Base-by-base conservation (phyloP, 2,797 vertebrate species). In the Dipus sagitta region DNA sequence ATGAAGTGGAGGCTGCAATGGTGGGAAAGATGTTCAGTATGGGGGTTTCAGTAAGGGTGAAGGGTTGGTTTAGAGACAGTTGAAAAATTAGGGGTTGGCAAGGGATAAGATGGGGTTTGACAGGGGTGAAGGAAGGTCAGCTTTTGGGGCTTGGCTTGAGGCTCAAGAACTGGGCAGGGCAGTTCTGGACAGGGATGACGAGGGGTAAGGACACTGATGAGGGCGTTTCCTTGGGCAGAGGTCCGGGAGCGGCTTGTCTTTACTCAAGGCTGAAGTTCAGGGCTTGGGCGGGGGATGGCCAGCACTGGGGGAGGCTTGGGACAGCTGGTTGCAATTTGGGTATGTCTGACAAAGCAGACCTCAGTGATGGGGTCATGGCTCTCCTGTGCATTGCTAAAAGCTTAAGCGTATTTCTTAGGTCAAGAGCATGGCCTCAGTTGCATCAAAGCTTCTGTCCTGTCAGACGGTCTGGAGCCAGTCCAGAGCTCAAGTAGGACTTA, bases 401-500 rank as follows among this genome's bases (percentile, higher is more conserved):
- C 65, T 32, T 76, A 32, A 93, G 82, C 42, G 86, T 86, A 67
- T 80, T 93, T 79, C 54, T 83, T 86, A 94, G 71, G 62, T 90
- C 85, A 83, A 91, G 64, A 91, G 70, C 0, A 0, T 68, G 42
- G 91, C 82, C 70, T 92, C 2, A 58, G 47, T 32, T 90, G 38
- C 74, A 86, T 89, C 92, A 85, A 80, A 95, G 84, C 42, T 62
- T 67, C 13, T 15, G 64, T 26, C 75, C 75, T 47, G 21, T 64
- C 58, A 26, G 58, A 75, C 65, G 32, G 28, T 30, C 68, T 70
- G 47, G 14, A 88, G 26, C 28, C 26, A 75, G 32, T n/a, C 82
- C 42, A 79, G 28, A 34, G 77, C 10, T 72, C 64, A 78, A 76
- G 2, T 0, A 14, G 34, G 42, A 72, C n/a, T 15, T 68, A n/a